A percentile compares a stretch with the other conserved stretches of the same genome.
Conservation (phyloP, 2,797 vertebrate genomes). For the Remorina albescens region DNA sequence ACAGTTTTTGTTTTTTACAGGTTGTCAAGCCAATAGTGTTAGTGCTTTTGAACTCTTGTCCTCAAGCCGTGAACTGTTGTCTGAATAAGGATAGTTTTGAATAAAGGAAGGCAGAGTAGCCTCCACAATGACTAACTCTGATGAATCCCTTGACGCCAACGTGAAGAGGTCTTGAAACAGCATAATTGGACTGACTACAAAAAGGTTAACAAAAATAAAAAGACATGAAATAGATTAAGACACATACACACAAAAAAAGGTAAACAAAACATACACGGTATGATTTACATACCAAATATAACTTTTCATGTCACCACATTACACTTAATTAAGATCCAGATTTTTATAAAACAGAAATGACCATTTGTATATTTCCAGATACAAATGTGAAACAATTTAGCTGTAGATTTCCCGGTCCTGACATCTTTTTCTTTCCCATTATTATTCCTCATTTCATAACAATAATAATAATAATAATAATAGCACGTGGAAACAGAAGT, state of each 20-base stretch:
- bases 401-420: constrained; percentile 33
- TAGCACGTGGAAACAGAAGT: constrained; percentile 59
- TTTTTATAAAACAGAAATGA: constrained; percentile 52
- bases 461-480: constrained; percentile 47
- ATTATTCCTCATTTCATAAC: constrained; percentile 49
- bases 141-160: constrained; percentile 11
- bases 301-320: constrained; percentile 51
- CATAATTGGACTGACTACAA: constrained; percentile 19
- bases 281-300: constrained; percentile 43
- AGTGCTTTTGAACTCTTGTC: constrained; percentile 21
- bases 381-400: constrained; percentile 22
- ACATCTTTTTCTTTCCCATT: constrained; percentile 45
- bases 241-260: constrained; percentile 53
- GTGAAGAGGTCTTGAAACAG: background rate
- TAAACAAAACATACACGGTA: constrained; percentile 62
- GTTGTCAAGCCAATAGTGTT: constrained; percentile 27
- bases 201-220: constrained; percentile 33
- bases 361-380: constrained; percentile 35
- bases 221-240: constrained; percentile 28
- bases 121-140: constrained; percentile 12
- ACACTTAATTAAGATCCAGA: constrained; percentile 61
- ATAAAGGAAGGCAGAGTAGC: constrained; percentile 31
- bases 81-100: constrained; percentile 37
- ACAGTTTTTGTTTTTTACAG: constrained; percentile 21
- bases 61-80: constrained; percentile 4